phyloP scores from a whole-genome alignment of 2,888 invertebrate genomes.

The Dryomyza anilis region DNA sequence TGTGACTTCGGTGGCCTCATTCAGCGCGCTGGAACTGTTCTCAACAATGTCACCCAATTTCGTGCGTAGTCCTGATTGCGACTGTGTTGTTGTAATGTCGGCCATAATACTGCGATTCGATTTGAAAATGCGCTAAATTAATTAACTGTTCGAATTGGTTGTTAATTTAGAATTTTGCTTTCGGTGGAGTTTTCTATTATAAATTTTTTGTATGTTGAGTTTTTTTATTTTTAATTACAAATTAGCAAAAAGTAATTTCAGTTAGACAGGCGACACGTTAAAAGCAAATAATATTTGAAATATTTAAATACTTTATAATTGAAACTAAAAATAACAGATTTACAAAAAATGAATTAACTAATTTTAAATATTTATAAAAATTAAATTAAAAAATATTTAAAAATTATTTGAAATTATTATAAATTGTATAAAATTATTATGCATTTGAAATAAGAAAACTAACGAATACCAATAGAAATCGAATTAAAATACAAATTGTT shows the following conservation, averaged over 20 bases:
- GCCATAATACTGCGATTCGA: slow-evolving; percentile 42
- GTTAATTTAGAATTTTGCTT: not conserved
- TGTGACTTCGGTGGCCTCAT: slow-evolving; percentile 62
- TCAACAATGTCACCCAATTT: slow-evolving; percentile 77
- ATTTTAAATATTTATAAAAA: not conserved
- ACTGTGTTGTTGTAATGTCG: slow-evolving; percentile 41
- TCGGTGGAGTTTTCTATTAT: slow-evolving; percentile 6
- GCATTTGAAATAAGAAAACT: too few relatives aligned
- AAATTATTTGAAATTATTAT: too few relatives aligned
- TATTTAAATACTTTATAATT: not conserved
- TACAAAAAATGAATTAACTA: not conserved
- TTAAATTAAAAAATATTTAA: slow-evolving; percentile 5
- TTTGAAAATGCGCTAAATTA: slow-evolving; percentile 14
- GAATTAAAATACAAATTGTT: not conserved
- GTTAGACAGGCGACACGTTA: not conserved
- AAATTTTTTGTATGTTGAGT: slow-evolving; percentile 7
- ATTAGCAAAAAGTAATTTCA: too few relatives aligned
- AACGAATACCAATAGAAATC: too few relatives aligned
- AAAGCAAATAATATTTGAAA: not conserved
- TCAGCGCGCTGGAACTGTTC: slow-evolving; percentile 71
- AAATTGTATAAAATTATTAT: too few relatives aligned
- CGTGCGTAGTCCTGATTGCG: slow-evolving; percentile 68
- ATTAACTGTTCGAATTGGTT: not conserved
- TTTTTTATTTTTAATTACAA: slow-evolving; percentile 3
- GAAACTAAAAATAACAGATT: not conserved